Conservation (phyloP, 2,888 invertebrate species). For the Diloba caeruleocephala region DNA sequence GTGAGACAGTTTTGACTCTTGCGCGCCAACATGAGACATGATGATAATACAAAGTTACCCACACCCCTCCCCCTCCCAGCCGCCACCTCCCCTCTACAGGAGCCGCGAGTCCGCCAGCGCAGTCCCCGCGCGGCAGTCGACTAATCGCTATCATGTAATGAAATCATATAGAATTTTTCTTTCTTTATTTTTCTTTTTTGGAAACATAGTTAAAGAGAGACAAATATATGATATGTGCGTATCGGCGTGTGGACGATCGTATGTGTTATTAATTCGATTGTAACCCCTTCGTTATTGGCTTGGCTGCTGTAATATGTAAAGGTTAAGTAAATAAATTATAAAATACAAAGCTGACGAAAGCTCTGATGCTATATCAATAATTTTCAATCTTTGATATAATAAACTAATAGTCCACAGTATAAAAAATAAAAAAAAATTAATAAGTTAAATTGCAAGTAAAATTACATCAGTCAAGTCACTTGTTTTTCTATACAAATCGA, state of each 20-base stretch:
- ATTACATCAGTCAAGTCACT: conserved; percentile 63
- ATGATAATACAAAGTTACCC: conserved; percentile 70
- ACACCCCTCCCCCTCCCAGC: conserved; percentile 68
- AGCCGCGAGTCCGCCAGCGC: conserved; percentile 68
- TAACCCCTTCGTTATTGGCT: conserved; percentile 65
- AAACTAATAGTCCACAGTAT: too few relatives aligned
- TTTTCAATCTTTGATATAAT: too few relatives aligned
- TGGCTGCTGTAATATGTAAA: conserved; percentile 60
- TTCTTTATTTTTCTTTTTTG: conserved; percentile 80
- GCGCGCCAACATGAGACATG: conserved; percentile 49
- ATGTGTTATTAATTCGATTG: conserved; percentile 82
- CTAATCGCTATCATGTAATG: conserved; percentile 84
- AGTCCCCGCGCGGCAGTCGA: conserved; percentile 71
- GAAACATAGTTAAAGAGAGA: conserved; percentile 81
- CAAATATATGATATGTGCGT: conserved; percentile 87
- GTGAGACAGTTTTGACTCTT: conserved; percentile 41
- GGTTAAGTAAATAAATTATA: too few relatives aligned
- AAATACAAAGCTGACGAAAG: too few relatives aligned
- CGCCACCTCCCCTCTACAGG: conserved; percentile 73
- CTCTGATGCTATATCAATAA: too few relatives aligned
- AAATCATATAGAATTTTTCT: conserved; percentile 82
- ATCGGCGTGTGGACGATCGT: conserved; percentile 85
- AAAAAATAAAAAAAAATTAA: neutral
- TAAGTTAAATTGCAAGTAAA: conserved; percentile 8
- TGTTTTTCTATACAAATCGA: conserved; percentile 62